Base-by-base conservation (phyloP, 2,113 vertebrate species). In the Trichomycterus rosablanca region DNA sequence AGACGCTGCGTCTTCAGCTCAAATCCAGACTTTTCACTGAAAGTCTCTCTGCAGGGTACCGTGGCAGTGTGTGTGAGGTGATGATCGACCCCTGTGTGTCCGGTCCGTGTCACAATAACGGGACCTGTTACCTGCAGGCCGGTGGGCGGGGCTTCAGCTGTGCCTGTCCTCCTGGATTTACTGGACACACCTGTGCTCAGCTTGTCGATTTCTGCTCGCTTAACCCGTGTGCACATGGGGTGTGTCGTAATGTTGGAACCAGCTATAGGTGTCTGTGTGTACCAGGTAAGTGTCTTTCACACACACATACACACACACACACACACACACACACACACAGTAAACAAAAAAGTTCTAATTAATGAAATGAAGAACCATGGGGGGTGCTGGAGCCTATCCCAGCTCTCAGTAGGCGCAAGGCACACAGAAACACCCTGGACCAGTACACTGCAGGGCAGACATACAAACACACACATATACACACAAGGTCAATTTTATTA, bases 201-300 rank as follows among this genome's bases (percentile, higher is more conserved):
- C 87, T 94, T 2, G 91, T 95, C 20, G 93, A 98, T 77, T 98
- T 98, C 88, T 98, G 96, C 7, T 92, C 93, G 11, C 89, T 98
- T 56, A 97, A 92, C 62, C 95, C 96, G 0, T 98, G 96, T 1
- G 92, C 95, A 3, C 96, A 98, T 0, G 96, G 96, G 35, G 89
- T 90, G 20, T 98, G 96, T 68, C 94, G 92, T 80, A 94, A 92
- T 1, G 84, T 93, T 74, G 93, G 93, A 35, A 97, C 92, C 72
- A 96, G 95, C 83, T 98, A 97, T 76, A 94, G 95, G 74, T 98
- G 95, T 71, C 90, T 98, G 67, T 97, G 96, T 34, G 88, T 90
- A 39, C 95, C 96, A 83, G 96, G 96, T 97, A 67, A 80, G 77
- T 37, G 1, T 15, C 19, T 19, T 15, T 16, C 24, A 11, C 4